A percentile compares a stretch with the other conserved stretches of the same genome.
phyloP scores from a whole-genome alignment of 2,113 vertebrate species.

The Trichechus manatus region DNA sequence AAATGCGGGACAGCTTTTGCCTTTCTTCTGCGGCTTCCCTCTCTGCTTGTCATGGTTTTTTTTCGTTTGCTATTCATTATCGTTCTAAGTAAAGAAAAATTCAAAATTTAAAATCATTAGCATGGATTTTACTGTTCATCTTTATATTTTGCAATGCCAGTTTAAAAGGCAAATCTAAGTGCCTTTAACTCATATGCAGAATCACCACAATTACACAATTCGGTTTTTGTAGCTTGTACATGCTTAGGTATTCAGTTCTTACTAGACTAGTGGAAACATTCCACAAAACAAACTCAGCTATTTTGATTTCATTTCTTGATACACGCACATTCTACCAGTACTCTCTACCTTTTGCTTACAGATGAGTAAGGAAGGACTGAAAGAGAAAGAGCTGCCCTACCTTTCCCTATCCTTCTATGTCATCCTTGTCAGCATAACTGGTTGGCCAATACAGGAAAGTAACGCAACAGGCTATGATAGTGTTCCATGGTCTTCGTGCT shows the following conservation, averaged over 20 bases:
- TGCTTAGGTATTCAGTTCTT: not conserved
- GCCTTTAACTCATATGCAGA: slow-evolving; percentile 23
- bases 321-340: not conserved
- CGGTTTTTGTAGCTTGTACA: not conserved
- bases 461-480: not conserved
- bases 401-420: not conserved
- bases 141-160: not conserved
- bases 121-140: not conserved
- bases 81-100: slow-evolving; percentile 1
- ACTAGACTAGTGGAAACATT: not conserved
- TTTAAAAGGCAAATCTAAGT: slow-evolving; percentile 26
- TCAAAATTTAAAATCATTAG: not conserved
- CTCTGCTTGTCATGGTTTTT: not conserved
- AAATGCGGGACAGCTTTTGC: not conserved
- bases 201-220: slow-evolving; percentile 14
- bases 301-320: not conserved
- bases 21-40: not conserved
- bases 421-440: slow-evolving; percentile 10
- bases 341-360: not conserved
- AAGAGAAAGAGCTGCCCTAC: not conserved
- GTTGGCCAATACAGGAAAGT: slow-evolving; percentile 17
- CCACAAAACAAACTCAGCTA: not conserved
- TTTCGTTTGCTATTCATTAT: slow-evolving; percentile 16
- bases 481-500: not conserved
- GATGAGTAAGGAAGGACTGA: not conserved